Conservation (phyloP, 2,113 vertebrate species). For the Bambusicola thoracicus region DNA sequence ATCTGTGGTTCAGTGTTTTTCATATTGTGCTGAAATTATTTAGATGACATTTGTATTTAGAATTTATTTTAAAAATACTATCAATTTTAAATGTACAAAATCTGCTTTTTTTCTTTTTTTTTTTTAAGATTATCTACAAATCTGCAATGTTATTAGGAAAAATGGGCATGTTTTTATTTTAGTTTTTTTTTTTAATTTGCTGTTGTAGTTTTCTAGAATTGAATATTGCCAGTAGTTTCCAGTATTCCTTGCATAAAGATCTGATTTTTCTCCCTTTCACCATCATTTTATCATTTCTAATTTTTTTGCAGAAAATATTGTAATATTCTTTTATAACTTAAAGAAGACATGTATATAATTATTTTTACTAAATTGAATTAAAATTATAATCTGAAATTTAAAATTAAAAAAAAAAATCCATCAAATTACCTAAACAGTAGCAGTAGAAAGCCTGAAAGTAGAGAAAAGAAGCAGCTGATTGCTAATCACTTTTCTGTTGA, state of each 20-base stretch:
- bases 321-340: neutral
- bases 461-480: neutral
- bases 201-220: neutral
- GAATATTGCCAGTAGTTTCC: neutral
- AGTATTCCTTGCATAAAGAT: neutral
- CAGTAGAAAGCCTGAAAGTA: neutral
- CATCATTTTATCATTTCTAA: neutral
- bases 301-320: neutral
- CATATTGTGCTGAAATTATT: neutral
- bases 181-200: fast-evolving
- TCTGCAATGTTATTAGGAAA: neutral
- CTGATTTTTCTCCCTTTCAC: neutral
- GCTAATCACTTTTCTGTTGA: neutral
- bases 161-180: neutral
- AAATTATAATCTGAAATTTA: neutral
- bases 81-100: neutral
- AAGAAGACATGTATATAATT: neutral
- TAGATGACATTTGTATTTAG: neutral
- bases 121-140: neutral
- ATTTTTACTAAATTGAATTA: neutral
- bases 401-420: neutral
- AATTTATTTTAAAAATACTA: neutral
- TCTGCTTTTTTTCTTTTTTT: neutral
- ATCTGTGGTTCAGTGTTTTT: neutral
- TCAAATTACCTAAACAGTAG: neutral